Evolutionary conservation across 2,888 invertebrate species (phyloP), one percentile per base, ranked within the genome.

Genomic region (Lasioglossum marginatum): DNA sequence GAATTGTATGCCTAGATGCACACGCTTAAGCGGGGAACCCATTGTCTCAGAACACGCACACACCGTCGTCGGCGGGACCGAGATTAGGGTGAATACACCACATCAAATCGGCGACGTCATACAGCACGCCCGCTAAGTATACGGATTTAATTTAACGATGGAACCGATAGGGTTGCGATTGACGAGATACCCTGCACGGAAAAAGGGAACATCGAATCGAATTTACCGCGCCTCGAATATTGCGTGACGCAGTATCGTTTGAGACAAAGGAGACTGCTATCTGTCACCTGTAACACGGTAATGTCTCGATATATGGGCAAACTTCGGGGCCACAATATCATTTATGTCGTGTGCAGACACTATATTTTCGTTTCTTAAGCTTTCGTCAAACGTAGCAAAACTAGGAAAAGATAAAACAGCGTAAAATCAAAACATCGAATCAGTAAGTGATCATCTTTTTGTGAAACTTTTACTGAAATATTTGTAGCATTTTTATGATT

Each of bases 1-100:
- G 82, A 77, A 82, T 75, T 77, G 79, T 70, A 77, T 60, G 60
- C 68, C 75, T 72, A 37, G 70, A 23, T 79, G 57, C 75, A 76
- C 75, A 63, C 71, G 75, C 79, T 70, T 27, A 70, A 79, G 48
- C 52, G 43, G 45, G 16, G 52, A 34, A 43, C 37, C 73, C 70
- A 85, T 86, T 86, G 85, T 86, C 77, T 74, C 52, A 40, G 40
- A 74, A 76, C 80, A 80, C 85, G 81, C 81, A 52, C 80, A 71
- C 84, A 71, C 66, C 76, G 68, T 34, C 72, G 68, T 43, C 73
- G 40, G 72, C 85, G 79, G 43, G 66, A 71, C 48, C 19, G 68
- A 82, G 79, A 87, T 87, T 82, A 78, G n/a, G 48, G n/a, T 52
- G 60, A 81, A 73, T 40, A 57, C 31, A 31, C 48, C 34, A 37